Evolutionary conservation across 2,113 vertebrate genomes (phyloP).

Genomic region (Sinosuthora webbiana): DNA sequence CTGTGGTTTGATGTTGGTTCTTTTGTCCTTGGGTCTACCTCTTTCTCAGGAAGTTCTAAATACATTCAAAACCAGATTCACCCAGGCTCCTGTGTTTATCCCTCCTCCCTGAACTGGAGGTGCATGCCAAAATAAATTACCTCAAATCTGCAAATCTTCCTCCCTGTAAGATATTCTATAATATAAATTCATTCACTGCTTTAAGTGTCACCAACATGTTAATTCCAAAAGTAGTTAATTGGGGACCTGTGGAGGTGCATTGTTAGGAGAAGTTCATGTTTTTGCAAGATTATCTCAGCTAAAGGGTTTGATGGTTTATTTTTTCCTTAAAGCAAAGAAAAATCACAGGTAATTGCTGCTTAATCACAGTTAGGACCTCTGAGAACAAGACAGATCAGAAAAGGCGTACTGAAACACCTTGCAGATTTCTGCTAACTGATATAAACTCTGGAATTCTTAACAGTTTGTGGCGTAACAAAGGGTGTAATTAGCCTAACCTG

Average conservation of each 20-base stretch:
- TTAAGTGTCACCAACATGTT: background rate
- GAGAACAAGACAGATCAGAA: background rate
- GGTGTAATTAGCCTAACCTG: background rate
- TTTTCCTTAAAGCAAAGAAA: background rate
- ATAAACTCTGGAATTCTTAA: background rate
- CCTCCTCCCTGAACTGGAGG: background rate
- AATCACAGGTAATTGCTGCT: background rate
- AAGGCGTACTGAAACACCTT: background rate
- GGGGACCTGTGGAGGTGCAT: background rate
- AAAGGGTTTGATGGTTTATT: background rate
- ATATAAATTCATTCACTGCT: background rate
- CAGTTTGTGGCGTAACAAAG: background rate
- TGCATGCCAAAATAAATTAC: background rate
- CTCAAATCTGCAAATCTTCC: background rate
- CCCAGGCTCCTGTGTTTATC: background rate
- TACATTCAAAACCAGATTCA: background rate
- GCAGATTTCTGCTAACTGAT: background rate
- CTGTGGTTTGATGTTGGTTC: rapidly evolving
- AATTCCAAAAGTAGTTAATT: background rate
- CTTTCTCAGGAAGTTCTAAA: background rate
- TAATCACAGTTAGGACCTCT: background rate
- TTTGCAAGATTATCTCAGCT: background rate
- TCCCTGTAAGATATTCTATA: background rate
- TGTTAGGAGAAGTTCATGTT: background rate
- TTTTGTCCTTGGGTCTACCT: background rate